Evolutionary conservation across 1,140 invertebrate species (phyloP), one percentile per base, ranked within the genome.

Genomic region (Papilio dardanus): DNA sequence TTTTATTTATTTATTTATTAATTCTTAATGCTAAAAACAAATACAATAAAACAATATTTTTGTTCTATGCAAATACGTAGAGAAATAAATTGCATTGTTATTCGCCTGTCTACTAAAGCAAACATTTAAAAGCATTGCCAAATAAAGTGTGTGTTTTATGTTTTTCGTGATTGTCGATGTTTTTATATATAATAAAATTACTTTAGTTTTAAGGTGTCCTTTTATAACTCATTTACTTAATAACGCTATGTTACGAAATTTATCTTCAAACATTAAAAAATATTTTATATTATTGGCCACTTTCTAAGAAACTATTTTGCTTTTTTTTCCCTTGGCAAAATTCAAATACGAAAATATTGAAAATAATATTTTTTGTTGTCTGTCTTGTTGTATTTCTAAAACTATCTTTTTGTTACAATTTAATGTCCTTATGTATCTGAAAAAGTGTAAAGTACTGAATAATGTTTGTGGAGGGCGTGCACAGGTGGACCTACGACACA

Each of bases 401-500:
- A 42, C 0, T 1, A 16, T 3, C 16, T 14, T 40, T 16, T 16
- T 58, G 50, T 58, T 58, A 10, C 21, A 10, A 24, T 58, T 28
- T 0, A 28, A 28, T 58, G 54, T 28, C 10, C 10, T 58, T 30
- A 31, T 66, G 35, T 31, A 19, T 66, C 1, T 19, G 1, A n/a
- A 35, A 42, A 10, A 69, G 14, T 24, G 24, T 40, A n/a, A 37
- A 74, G 74, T 69, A 42, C 58, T 76, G 37, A 65, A 74, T 77
- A 74, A 77, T 83, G 80, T 78, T 76, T 68, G 77, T 58, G 81
- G 74, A 76, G 75, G 75, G 33, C 75, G 67, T 82, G 80, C 77
- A 69, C 94, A 98, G 97, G 97, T 98, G 83, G 97, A 98, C 92
- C 94, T 98, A 78, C 95, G 97, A 82, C 97, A 98, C 90, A 96